Percentiles rank a stretch among this genome's conserved stretches.
Conservation (phyloP, 2,113 vertebrate genomes). For the Catagonus wagneri region DNA sequence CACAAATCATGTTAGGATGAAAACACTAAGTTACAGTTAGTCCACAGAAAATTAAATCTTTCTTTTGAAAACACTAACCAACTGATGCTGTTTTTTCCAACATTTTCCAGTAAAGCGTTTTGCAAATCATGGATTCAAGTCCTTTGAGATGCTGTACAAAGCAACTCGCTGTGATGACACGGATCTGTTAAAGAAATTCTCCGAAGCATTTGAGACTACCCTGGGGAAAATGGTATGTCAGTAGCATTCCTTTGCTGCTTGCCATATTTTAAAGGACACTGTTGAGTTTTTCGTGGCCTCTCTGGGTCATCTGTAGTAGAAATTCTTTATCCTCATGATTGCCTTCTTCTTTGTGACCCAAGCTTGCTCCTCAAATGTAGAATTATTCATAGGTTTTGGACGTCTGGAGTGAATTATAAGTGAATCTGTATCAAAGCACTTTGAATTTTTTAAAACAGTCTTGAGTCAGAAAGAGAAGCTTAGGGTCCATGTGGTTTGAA, state of each 20-base stretch:
- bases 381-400: background rate
- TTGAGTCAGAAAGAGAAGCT: background rate
- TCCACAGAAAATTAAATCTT: constrained; percentile 17
- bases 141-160: constrained; percentile 98
- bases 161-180: constrained; percentile 95
- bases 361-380: constrained; percentile 13
- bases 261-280: background rate
- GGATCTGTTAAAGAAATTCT: constrained; percentile 92
- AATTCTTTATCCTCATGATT: background rate
- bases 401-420: constrained; percentile 16
- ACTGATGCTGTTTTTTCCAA: constrained; percentile 63
- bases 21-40: constrained; percentile 30
- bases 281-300: background rate
- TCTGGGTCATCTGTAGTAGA: background rate
- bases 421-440: background rate
- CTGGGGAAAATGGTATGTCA: constrained; percentile 94
- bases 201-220: constrained; percentile 93
- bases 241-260: constrained; percentile 45
- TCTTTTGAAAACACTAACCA: constrained; percentile 49
- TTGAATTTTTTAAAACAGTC: background rate
- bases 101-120: constrained; percentile 94
- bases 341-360: background rate
- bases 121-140: constrained; percentile 97
- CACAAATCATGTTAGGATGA: background rate
- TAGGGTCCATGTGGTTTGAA: background rate